Evolutionary conservation across 92 coral and sea anemone genomes (phyloP), one percentile per base, ranked within the genome.

Genomic region (Zoanthus sociatus): DNA sequence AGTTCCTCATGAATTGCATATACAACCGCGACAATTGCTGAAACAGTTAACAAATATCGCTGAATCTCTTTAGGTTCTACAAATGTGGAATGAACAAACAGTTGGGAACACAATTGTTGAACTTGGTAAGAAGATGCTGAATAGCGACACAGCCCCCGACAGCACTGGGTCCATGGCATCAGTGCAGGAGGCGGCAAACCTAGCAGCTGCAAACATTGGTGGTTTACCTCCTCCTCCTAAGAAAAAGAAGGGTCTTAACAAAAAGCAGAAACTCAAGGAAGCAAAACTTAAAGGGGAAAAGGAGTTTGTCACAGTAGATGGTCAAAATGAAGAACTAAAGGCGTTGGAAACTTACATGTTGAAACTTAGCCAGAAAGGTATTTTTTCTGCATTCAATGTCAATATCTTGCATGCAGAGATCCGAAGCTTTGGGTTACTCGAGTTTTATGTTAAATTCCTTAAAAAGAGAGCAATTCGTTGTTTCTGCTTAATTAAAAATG

Each of bases 121-220:
- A 79, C 92, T 89, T 18, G 98, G 99, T 17, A 94, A 93, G 81
- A 97, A 93, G 87, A 92, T 95, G 92, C 76, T 97, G 33, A 84
- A 90, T 90, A 88, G 93, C 15, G 99, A 95, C 58, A 90, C 99
- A 20, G 96, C 99, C 3, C 95, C 98, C 9, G 99, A 96, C 60
- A 92, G 95, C 60, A 90, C 94, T 5, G 91, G 94, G 54, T 82
- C 98, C 88, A 92, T 94, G 97, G 89, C 94, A 77, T 84, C 91
- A 66, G 87, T 89, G 87, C 93, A 93, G 58, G 93, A 92, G 46
- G 97, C 95, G 60, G 92, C 96, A 76, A 93, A 92, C 50, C 89
- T 92, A 84, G 98, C 95, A 87, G 92, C 92, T 6, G 92, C 92
- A 20, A 97, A 93, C 70, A 84, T 88, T 81, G 95, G 88, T 13